Percentiles rank a stretch among this genome's conserved stretches.
phyloP scores from a whole-genome alignment of 2,797 vertebrate genomes.

The Phoeniculus purpureus region DNA sequence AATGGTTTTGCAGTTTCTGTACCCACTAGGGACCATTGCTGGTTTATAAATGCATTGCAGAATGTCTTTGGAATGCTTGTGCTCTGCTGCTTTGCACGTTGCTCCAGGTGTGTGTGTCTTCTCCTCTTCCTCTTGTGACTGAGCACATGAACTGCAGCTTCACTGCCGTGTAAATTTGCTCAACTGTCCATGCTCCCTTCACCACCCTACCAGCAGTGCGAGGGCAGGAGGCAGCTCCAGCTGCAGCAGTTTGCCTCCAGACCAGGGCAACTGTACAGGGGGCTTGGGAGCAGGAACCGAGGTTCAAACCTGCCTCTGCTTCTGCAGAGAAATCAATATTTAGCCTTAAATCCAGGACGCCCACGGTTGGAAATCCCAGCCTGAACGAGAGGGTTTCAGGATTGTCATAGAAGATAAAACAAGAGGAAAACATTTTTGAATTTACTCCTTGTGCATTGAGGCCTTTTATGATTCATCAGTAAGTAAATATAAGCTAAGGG shows the following conservation, averaged over 20 bases:
- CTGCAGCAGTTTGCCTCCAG: slow-evolving; percentile 20
- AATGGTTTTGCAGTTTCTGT: neutral
- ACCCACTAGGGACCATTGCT: fast-evolving
- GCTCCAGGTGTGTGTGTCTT: slow-evolving; percentile 55
- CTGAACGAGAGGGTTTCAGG: neutral
- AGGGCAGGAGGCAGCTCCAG: slow-evolving; percentile 54
- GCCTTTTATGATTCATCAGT: slow-evolving; percentile 85
- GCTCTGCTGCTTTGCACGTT: slow-evolving; percentile 10
- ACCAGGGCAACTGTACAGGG: slow-evolving; percentile 24
- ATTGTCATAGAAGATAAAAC: slow-evolving; percentile 53
- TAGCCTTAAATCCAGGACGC: slow-evolving; percentile 1
- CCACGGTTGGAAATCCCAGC: neutral
- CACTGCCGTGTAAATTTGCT: slow-evolving; percentile 61
- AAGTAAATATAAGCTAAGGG: slow-evolving; percentile 86
- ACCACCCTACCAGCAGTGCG: neutral
- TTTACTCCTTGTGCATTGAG: slow-evolving; percentile 80
- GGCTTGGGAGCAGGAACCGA: neutral
- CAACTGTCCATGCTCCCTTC: slow-evolving; percentile 53
- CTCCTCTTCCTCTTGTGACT: slow-evolving; percentile 63
- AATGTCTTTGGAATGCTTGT: neutral
- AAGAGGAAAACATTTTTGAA: slow-evolving; percentile 70
- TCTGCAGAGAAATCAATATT: neutral
- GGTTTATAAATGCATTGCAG: neutral
- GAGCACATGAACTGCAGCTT: slow-evolving; percentile 47
- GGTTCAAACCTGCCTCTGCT: neutral